These are phyloP conservation scores for Neuroterus valhalla DNA, from an alignment of 1,140 invertebrate species.

Conservation along the genomic window DNA sequence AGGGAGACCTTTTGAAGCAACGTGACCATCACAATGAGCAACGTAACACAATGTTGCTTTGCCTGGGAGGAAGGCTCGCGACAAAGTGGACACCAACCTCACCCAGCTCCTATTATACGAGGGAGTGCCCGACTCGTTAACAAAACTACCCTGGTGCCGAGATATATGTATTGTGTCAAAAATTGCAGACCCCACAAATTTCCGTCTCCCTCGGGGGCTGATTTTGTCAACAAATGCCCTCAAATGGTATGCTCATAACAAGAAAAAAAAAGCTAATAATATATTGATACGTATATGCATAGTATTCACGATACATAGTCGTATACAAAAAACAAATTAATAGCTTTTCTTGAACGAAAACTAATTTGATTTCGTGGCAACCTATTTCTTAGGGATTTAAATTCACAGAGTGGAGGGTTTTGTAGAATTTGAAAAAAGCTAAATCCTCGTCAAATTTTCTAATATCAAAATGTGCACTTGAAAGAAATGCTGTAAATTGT, in stretches of 20 bases:
- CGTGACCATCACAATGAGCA: conserved; percentile 23
- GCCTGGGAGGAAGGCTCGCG: conserved; percentile 15
- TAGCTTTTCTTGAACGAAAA: too few relatives aligned
- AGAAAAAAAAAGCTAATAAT: too few relatives aligned
- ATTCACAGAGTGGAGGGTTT: too few relatives aligned
- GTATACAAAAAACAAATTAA: too few relatives aligned
- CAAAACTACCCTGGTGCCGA: conserved; percentile 4
- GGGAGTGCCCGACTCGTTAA: conserved; percentile 8
- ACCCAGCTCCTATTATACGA: conserved; percentile 6
- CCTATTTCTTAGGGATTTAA: too few relatives aligned
- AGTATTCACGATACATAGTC: too few relatives aligned
- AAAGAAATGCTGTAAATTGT: too few relatives aligned
- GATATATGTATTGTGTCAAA: neutral
- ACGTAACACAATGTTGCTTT: conserved; percentile 22
- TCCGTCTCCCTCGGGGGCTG: neutral
- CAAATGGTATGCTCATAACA: neutral
- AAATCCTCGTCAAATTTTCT: too few relatives aligned
- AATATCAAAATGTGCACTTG: too few relatives aligned
- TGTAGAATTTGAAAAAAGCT: too few relatives aligned
- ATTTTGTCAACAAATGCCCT: neutral
- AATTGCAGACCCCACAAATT: conserved; percentile 3
- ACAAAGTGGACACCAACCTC: conserved; percentile 5
- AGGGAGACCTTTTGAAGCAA: conserved; percentile 22
- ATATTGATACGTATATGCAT: too few relatives aligned
- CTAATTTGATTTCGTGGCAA: too few relatives aligned